Conservation (phyloP, 1,140 invertebrate species). For the Rhopalosiphum padi region DNA sequence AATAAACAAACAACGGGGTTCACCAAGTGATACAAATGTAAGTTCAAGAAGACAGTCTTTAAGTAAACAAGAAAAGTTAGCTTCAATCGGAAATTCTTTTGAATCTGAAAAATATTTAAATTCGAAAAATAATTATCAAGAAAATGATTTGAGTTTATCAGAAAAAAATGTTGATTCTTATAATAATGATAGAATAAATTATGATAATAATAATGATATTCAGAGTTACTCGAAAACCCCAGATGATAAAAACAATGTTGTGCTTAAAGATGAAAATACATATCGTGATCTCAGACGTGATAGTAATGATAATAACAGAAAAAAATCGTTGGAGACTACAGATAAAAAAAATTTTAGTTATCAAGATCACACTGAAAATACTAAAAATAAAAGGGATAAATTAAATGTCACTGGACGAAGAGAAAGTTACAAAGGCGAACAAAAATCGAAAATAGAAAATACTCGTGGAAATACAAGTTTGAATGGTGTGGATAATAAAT, state of each 20-base stretch:
- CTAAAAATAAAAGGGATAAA: neutral
- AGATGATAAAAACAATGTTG: neutral
- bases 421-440: neutral
- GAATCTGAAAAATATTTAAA: conserved; percentile 4
- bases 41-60: neutral
- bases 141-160: neutral
- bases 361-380: neutral
- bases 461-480: neutral
- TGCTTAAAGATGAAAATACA: neutral
- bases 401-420: neutral
- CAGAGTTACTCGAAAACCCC: neutral
- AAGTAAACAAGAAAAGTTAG: conserved; percentile 15
- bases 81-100: conserved; percentile 25
- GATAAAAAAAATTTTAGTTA: neutral
- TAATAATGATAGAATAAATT: neutral
- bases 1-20: neutral
- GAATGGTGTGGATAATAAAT: neutral
- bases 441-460: neutral
- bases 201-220: neutral
- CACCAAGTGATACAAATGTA: neutral
- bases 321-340: neutral
- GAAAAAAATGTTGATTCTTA: neutral
- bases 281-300: neutral
- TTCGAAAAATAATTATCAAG: neutral
- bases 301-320: neutral